Conservation (phyloP, 2,888 invertebrate genomes). For the Apamea anceps region DNA sequence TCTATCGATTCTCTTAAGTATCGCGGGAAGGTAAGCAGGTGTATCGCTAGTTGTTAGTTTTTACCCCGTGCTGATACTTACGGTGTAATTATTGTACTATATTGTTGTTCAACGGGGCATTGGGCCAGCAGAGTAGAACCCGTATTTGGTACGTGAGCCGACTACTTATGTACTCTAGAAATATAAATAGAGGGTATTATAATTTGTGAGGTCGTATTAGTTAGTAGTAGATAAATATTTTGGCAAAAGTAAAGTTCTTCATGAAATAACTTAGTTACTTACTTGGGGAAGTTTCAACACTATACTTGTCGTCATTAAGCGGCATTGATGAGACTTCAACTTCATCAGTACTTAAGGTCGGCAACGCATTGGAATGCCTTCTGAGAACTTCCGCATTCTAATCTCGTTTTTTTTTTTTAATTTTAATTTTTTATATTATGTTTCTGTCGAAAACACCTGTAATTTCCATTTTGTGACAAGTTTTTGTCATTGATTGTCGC, state of each 20-base stretch:
- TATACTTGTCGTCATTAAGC: background rate
- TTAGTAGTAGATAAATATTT: background rate
- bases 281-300: background rate
- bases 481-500: background rate
- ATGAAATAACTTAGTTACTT: background rate
- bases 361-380: background rate
- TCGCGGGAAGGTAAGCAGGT: constrained; percentile 44
- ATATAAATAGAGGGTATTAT: background rate
- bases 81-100: constrained; percentile 39
- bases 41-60: constrained; percentile 23
- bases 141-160: constrained; percentile 22
- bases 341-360: background rate
- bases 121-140: constrained; percentile 24
- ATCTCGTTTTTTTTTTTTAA: too few species aligned
- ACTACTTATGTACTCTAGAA: background rate
- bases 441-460: background rate
- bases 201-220: background rate
- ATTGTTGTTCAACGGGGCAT: constrained; percentile 40
- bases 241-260: background rate
- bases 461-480: too few species aligned
- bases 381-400: too few species aligned
- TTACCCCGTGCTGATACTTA: constrained; percentile 43
- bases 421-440: too few species aligned
- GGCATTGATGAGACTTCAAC: background rate
- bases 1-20: constrained; percentile 25